Evolutionary conservation across 2,113 vertebrate species (phyloP).

Genomic region (Nyctibius bracteatus): DNA sequence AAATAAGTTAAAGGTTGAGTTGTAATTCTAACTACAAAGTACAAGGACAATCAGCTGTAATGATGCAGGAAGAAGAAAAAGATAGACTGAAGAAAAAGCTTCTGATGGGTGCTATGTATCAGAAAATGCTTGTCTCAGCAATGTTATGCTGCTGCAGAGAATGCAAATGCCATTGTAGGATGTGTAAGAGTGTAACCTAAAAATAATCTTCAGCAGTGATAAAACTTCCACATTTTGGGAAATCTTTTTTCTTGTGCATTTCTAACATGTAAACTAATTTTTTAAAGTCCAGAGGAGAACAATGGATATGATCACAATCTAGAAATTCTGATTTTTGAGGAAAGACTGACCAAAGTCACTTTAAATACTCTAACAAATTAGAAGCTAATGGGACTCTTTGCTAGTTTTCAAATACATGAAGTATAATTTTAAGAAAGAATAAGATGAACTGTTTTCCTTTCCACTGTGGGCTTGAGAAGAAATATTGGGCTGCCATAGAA

Average conservation of each 20-base stretch:
- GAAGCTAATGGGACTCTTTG: neutral
- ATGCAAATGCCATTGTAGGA: rapidly evolving
- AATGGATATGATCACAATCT: rapidly evolving
- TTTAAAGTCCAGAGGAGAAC: neutral
- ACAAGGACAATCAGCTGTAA: neutral
- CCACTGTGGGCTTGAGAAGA: neutral
- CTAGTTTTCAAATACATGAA: neutral
- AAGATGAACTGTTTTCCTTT: neutral
- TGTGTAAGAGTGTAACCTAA: neutral
- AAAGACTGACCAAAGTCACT: neutral
- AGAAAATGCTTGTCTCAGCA: neutral
- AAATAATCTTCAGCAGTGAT: neutral
- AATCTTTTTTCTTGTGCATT: neutral
- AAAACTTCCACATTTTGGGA: neutral
- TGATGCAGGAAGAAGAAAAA: neutral
- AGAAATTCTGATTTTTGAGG: neutral
- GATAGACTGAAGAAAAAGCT: neutral
- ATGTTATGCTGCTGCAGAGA: neutral
- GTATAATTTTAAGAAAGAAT: neutral
- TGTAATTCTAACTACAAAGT: neutral
- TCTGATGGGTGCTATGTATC: neutral
- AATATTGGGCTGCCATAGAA: neutral
- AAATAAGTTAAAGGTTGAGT: neutral
- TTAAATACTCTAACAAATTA: neutral
- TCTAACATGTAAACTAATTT: neutral